Base-by-base conservation (phyloP, 2,113 vertebrate species). In the Montifringilla adamsi region DNA sequence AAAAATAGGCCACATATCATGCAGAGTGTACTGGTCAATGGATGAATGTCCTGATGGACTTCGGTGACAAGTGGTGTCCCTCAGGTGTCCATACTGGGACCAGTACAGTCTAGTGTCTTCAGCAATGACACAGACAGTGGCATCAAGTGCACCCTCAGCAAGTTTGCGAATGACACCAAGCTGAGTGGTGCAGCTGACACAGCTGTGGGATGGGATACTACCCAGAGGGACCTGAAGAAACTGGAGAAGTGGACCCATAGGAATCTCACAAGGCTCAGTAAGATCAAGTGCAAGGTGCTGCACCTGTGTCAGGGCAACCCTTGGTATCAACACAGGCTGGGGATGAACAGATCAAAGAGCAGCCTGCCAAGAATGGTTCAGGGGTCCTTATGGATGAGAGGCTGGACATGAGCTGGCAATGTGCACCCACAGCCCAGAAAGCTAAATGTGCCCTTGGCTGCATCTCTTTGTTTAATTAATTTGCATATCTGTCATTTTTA, bases 321-420 rank as follows among this genome's bases (percentile, higher is more conserved):
- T 58, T 2, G 0, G 7, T n/a, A 59, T 46, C 28, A 21, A 14
- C 20, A 24, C 13, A 59, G 13, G 28, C 46, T 74, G 44, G 22
- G 33, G 10, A 59, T 50, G 33, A 67, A 52, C 27, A 43, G 22
- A 28, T 28, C 24, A 37, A 37, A 67, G 52, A 67, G 46, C 9
- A 20, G 28, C 13, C 44, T 16, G 13, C 8, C 0, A 0, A 60
- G 46, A 66, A 52, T 3, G 3, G 59, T 64, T 59, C 21, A 6
- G 28, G 33, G 19, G 15, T 33, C 8, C 52, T 74, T 44, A 9
- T 59, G 28, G 39, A 30, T 46, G 23, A 39, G 28, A 67, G 13
- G 37, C 44, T 74, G 44, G 46, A 74, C 28, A 39, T 24, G 20
- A 52, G 8, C 46, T 4, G 1, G 28, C 33, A 30, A 18, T n/a